These are phyloP conservation scores for Elephantulus edwardii DNA, from an alignment of 2,113 vertebrate species.

Conservation along the genomic window DNA sequence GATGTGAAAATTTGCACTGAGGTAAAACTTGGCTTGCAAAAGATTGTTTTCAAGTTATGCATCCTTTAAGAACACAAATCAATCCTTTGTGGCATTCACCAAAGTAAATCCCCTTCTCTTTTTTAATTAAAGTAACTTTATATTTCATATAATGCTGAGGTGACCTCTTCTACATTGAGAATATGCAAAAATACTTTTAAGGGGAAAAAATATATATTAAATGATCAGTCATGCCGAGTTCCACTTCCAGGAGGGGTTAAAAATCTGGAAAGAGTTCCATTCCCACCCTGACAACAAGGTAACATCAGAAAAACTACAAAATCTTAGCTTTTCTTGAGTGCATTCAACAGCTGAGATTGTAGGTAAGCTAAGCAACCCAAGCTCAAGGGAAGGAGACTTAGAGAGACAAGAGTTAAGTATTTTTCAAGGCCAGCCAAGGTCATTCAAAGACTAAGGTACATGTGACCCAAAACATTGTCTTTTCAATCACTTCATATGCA, in stretches of 20 bases:
- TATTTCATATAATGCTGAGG: conserved; percentile 24
- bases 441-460: not conserved
- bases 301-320: not conserved
- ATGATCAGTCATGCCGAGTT: not conserved
- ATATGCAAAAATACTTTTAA: conserved; percentile 8
- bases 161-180: conserved; percentile 8
- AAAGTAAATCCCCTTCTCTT: conserved; percentile 35
- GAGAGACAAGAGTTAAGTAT: not conserved
- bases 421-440: not conserved
- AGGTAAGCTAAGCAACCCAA: not conserved
- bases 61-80: not conserved
- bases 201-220: not conserved
- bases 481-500: too few species aligned
- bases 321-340: not conserved
- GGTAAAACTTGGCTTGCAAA: conserved; percentile 65
- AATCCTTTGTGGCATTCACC: conserved; percentile 11
- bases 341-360: not conserved
- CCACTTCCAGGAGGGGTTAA: not conserved
- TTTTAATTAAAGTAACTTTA: conserved; percentile 62
- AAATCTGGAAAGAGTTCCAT: not conserved
- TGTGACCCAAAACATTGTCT: too few species aligned
- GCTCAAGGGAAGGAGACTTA: too few species aligned
- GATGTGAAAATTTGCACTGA: conserved; percentile 53
- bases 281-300: not conserved
- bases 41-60: not conserved